Conservation (phyloP, 2,797 vertebrate species). For the Micromesistius poutassou region DNA sequence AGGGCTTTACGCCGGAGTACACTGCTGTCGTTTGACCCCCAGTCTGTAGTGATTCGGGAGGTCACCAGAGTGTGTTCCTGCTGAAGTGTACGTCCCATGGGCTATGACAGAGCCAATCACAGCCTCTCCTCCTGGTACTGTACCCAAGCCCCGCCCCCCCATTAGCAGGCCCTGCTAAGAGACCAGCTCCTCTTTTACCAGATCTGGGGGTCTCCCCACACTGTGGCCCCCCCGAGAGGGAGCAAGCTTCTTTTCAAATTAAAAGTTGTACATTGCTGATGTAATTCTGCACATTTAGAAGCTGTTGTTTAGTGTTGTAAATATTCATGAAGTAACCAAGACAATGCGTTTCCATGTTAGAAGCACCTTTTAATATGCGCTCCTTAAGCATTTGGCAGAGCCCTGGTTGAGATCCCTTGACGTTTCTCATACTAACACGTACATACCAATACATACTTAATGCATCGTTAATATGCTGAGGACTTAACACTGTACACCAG, state of each 20-base stretch:
- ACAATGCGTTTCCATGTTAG: neutral
- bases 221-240: neutral
- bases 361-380: neutral
- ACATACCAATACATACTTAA: too few species aligned
- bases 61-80: neutral
- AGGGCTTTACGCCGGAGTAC: neutral
- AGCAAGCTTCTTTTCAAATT: neutral
- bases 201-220: neutral
- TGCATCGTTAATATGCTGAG: neutral
- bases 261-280: neutral
- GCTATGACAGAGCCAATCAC: too few species aligned
- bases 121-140: neutral
- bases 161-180: too few species aligned
- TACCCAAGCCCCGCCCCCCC: neutral
- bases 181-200: neutral
- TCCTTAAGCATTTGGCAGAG: neutral
- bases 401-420: neutral
- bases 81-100: neutral
- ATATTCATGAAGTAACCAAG: neutral
- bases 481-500: neutral
- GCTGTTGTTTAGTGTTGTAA: neutral
- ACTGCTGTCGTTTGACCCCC: neutral
- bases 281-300: neutral
- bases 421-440: neutral
- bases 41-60: neutral